Evolutionary conservation across 2,113 vertebrate genomes (phyloP), one percentile per base, ranked within the genome.

Genomic region (Heterotis niloticus): DNA sequence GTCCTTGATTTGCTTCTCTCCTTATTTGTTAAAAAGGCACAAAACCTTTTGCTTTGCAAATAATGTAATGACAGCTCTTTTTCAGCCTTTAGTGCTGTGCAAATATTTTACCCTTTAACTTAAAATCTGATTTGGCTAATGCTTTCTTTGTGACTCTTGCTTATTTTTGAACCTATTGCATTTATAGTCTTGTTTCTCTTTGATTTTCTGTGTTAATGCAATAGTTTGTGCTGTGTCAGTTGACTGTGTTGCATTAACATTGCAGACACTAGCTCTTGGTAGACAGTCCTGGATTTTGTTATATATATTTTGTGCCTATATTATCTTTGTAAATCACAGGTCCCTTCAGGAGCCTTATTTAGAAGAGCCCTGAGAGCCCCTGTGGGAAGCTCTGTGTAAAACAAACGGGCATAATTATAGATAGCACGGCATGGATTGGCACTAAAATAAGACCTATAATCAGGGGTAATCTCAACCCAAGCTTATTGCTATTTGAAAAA

Each of bases 381-480:
- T 18, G 10, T 56, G 64, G 24, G 3, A 4, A 5, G 17, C 5
- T 51, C 28, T 44, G 20, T 52, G 44, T 52, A 5, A 26, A 28
- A 56, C n/a, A 29, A 78, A 59, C 52, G 26, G 20, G 28, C 52
- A 29, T 78, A 70, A 78, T 68, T 78, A 69, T 68, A 78, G 77
- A 20, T 28, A 68, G 76, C 66, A 10, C 64, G 77, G 66, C 66
- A 34, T 29, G 29, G 56, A 54, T 59, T 52, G 26, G 52, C 18
- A 57, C 56, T 78, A 67, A 71, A 70, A 34, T 78, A 78, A 78
- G 54, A 69, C 67, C 20, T 71, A 57, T 70, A 62, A 78, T 78
- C 76, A 57, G 76, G 56, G 77, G 66, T 78, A 70, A 78, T 78
- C 77, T 78, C 66, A 70, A 10, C 54, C 26, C 28, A 12, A 78